phyloP scores from a whole-genome alignment of 53 echinoderm and acorn worm species.

The Pentamera pediparva region DNA sequence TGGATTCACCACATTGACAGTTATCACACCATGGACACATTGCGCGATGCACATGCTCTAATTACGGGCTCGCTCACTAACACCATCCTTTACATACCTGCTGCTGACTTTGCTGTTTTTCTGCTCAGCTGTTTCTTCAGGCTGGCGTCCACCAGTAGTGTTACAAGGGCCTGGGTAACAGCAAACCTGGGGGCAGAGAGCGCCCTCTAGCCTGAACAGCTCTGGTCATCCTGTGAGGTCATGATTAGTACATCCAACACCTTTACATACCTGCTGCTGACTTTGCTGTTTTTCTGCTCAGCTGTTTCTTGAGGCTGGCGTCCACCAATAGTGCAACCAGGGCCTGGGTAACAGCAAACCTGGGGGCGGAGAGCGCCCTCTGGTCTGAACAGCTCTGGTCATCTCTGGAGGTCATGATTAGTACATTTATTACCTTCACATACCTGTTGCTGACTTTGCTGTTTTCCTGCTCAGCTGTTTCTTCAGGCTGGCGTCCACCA shows the following conservation, averaged over 20 bases:
- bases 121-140: slow-evolving; percentile 3
- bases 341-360: slow-evolving; percentile 91
- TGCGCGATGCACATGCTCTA: too few relatives aligned
- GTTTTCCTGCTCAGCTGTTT: not conserved
- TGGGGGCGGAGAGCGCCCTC: slow-evolving; percentile 83
- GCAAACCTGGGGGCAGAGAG: slow-evolving; percentile 94
- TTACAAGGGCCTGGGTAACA: slow-evolving; percentile 88
- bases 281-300: not conserved
- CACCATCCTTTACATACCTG: too few relatives aligned
- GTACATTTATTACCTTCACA: too few relatives aligned
- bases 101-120: not conserved
- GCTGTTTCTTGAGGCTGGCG: not conserved
- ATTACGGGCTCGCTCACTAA: too few relatives aligned
- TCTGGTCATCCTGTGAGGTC: slow-evolving; percentile 50
- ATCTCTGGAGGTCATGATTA: too few relatives aligned
- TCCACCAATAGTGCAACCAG: slow-evolving; percentile 66
- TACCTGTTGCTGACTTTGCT: not conserved
- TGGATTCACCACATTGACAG: too few relatives aligned
- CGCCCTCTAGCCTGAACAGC: slow-evolving; percentile 80
- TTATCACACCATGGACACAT: too few relatives aligned
- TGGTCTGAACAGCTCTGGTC: slow-evolving; percentile 79
- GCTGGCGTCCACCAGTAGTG: slow-evolving; percentile 57
- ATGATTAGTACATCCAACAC: slow-evolving; percentile 53
- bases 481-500: slow-evolving; percentile 48
- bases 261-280: too few relatives aligned